Evolutionary conservation across 2,888 invertebrate genomes (phyloP).

Genomic region (Cylloceria caligata): DNA sequence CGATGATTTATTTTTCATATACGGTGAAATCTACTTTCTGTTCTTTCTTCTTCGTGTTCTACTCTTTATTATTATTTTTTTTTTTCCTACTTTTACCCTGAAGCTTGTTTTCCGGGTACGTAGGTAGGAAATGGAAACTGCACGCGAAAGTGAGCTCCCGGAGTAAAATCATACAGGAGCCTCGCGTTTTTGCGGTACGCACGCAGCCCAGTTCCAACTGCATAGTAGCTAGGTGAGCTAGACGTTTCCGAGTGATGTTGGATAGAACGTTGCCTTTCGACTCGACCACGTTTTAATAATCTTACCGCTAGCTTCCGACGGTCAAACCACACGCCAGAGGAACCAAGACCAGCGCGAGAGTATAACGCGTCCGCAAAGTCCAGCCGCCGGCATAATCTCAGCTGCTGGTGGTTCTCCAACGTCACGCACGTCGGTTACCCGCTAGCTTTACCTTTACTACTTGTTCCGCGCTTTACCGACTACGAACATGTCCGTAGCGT

Average conservation of each 20-base stretch:
- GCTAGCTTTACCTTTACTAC: slow-evolving; percentile 49
- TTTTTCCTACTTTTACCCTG: slow-evolving; percentile 23
- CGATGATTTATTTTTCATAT: neutral
- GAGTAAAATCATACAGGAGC: slow-evolving; percentile 44
- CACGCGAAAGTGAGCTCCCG: slow-evolving; percentile 42
- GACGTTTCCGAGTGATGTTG: slow-evolving; percentile 55
- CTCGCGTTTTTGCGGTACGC: slow-evolving; percentile 29
- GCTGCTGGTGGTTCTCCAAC: slow-evolving; percentile 41
- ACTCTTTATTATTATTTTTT: neutral
- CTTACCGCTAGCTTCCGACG: slow-evolving; percentile 64
- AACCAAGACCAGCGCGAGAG: slow-evolving; percentile 17
- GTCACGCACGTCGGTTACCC: slow-evolving; percentile 56
- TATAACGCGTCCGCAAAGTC: slow-evolving; percentile 55
- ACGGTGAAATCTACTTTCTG: neutral
- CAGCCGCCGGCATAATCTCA: slow-evolving; percentile 50
- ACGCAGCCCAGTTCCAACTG: slow-evolving; percentile 27
- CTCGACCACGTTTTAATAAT: slow-evolving; percentile 63
- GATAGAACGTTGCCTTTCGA: slow-evolving; percentile 55
- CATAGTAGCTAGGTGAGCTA: slow-evolving; percentile 30
- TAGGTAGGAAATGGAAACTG: slow-evolving; percentile 43
- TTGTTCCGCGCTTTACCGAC: slow-evolving; percentile 28
- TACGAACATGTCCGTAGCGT: slow-evolving; percentile 2
- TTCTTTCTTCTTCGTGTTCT: neutral
- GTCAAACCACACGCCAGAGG: slow-evolving; percentile 56
- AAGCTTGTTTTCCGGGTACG: slow-evolving; percentile 34